Evolutionary conservation across 92 coral and sea anemone species (phyloP), one percentile per base, ranked within the genome.

Genomic region (Zoanthus solanderi): DNA sequence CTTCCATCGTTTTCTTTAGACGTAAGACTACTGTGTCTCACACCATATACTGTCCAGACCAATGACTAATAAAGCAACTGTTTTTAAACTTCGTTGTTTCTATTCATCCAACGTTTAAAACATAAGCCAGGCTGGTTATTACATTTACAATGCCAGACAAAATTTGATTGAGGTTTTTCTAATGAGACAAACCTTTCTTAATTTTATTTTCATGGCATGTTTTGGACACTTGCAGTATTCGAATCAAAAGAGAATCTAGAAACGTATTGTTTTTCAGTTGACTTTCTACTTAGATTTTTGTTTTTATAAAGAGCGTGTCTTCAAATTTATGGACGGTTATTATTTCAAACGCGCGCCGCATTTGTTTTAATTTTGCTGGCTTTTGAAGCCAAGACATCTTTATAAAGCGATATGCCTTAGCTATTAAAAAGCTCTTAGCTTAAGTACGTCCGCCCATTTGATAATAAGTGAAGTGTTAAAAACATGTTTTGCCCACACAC

Each of bases 391-490:
- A 63, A 16, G 8, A 63, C 23, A 23, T 16, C 13, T 0, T 63
- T 5, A 15, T 63, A 23, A 23, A 23, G n/a, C 6, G 69, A 16
- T 63, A 4, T 63, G 29, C 18, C 71, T 29, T 66, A 23, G 32
- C 32, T 61, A 42, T 17, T 52, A 45, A 45, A 79, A 63, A 7
- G 72, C 84, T 32, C 84, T 79, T 77, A 77, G 53, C 56, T 42
- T 58, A 56, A 79, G 84, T 34, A 44, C 52, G n/a, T 12, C 54
- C 84, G 54, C 31, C 72, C 66, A 37, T 37, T 37, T 47, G 58
- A 6, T 6, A 30, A 14, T 75, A 75, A 75, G 58, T n/a, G 71
- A 79, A 45, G 44, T 80, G 74, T 29, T 56, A 45, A 65, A n/a
- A 65, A 56, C 56, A 23, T 32, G 4, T 69, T 32, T 44, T 18